Base-by-base conservation (phyloP, 2,113 vertebrate genomes). In the Gyps fulvus region DNA sequence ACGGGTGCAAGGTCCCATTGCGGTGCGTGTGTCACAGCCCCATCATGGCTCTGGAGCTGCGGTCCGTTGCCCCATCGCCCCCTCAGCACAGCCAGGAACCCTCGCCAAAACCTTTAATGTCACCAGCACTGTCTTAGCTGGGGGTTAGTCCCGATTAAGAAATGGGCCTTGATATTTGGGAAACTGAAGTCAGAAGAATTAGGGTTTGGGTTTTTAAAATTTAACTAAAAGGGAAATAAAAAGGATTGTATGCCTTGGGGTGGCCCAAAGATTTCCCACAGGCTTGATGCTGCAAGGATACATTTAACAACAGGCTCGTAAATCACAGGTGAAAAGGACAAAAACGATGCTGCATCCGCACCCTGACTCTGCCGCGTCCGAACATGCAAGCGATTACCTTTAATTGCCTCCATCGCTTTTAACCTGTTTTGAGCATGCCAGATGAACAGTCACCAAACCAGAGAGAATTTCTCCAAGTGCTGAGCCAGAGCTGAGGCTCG, bases 301-400 rank as follows among this genome's bases (percentile, higher is more conserved):
- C 42, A 13, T 74, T 58, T 59, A 38, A 59, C 36, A 87, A 63
- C 15, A 71, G 23, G 45, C 17, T 80, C 2, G 0, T 14, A 66
- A 66, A 13, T 38, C 47, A 55, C 10, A 10, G 32, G 47, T 45
- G 72, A 38, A 65, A 47, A 79, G 61, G 74, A 63, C 0, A 6
- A 63, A 88, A 42, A 45, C 0, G 1, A 31, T 27, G 31, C 23
- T 52, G 29, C 43, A 69, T 13, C 65, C 6, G 2, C n/a, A 55
- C 43, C 72, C 67, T 52, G 38, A 55, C 32, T 82, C 43, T 5
- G 3, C 8, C 0, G 0, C 18, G 22, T 57, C 20, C 0, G 2
- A 94, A 83, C 7, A 1, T 1, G 0, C 36, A 66, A 90, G 16
- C 26, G 22, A 87, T n/a, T 66, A 50, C 52, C 57, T 59, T 87